Conservation (phyloP, 2,113 vertebrate genomes). For the Panthera tigris region DNA sequence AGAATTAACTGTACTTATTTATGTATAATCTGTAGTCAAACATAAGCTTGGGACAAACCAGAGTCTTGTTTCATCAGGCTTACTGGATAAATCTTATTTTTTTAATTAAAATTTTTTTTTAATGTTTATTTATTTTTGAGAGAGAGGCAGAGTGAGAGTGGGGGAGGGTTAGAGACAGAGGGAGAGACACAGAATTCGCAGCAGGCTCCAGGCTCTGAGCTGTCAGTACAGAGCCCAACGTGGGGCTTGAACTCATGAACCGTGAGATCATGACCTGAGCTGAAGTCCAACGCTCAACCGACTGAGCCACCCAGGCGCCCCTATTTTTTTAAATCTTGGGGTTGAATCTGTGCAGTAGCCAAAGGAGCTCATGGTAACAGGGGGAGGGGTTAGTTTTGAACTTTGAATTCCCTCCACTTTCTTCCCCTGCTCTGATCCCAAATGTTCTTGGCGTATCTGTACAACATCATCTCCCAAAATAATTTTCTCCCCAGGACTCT, state of each 20-base stretch:
- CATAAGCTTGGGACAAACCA: neutral
- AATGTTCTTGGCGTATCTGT: neutral
- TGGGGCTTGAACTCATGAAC: too few relatives aligned
- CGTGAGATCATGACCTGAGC: too few relatives aligned
- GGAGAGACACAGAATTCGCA: too few relatives aligned
- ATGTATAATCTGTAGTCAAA: neutral
- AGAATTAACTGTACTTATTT: slow-evolving; percentile 3
- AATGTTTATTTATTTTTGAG: too few relatives aligned
- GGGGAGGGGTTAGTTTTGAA: neutral
- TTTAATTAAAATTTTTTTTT: too few relatives aligned
- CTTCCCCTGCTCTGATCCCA: neutral
- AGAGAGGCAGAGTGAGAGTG: too few relatives aligned
- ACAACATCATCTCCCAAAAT: slow-evolving; percentile 8
- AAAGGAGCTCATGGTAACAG: neutral
- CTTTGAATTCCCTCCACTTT: neutral
- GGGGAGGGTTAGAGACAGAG: too few relatives aligned
- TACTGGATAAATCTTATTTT: neutral
- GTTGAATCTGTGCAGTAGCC: neutral
- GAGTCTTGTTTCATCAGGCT: neutral
- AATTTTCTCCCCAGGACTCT: slow-evolving; percentile 18
- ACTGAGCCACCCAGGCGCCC: too few relatives aligned
- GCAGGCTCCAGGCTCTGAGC: too few relatives aligned
- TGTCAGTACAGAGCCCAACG: too few relatives aligned
- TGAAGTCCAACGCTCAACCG: too few relatives aligned
- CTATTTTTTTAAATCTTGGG: neutral